These are phyloP conservation scores for Platorchestia sp. DNA, from an alignment of 1,140 invertebrate genomes.

Conservation along the genomic window DNA sequence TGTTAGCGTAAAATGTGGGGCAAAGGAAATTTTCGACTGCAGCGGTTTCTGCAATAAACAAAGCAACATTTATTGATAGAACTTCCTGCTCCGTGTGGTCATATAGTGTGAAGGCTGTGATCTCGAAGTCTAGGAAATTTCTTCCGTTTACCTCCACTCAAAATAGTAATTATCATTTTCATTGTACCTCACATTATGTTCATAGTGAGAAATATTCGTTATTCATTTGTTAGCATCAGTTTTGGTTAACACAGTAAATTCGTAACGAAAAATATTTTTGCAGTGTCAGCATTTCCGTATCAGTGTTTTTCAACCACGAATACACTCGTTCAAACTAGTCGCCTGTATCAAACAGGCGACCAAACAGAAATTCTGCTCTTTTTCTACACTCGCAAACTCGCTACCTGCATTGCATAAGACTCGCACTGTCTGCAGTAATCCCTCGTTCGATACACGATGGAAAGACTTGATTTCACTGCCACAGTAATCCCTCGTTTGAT, in stretches of 20 bases:
- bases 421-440: not conserved
- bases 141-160: not conserved
- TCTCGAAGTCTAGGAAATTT: not conserved
- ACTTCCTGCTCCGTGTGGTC: no score
- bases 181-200: not conserved
- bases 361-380: not conserved
- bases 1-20: no score
- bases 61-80: no score
- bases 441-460: no score
- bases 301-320: not conserved
- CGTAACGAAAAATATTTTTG: not conserved
- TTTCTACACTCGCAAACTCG: not conserved
- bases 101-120: no score
- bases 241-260: not conserved
- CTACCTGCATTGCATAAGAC: no score
- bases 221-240: not conserved
- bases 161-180: not conserved
- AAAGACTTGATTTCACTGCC: no score
- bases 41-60: no score
- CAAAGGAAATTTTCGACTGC: no score
- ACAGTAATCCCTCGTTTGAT: no score
- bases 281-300: not conserved
- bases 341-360: not conserved
- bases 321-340: not conserved
- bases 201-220: not conserved